These are phyloP conservation scores for Onychorhynchus coronatus DNA, from an alignment of 2,113 vertebrate species.

Conservation along the genomic window DNA sequence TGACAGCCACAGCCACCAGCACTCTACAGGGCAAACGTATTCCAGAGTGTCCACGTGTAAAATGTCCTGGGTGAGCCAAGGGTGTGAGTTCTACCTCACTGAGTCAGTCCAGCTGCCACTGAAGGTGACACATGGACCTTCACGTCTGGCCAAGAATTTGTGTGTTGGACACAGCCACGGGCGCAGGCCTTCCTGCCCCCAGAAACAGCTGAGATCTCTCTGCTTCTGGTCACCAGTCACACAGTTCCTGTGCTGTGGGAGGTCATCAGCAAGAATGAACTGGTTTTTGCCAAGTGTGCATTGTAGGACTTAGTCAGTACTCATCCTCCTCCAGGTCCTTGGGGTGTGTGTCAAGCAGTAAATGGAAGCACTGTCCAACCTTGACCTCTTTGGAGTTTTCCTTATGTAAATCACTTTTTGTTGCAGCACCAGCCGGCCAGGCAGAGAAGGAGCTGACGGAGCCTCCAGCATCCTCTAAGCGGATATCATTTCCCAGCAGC, in stretches of 20 bases:
- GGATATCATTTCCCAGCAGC: constrained; percentile 82
- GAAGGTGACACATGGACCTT: background rate
- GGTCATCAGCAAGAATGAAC: background rate
- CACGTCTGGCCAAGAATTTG: background rate
- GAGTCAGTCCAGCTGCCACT: fast-evolving
- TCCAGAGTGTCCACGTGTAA: background rate
- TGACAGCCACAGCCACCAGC: background rate
- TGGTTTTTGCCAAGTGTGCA: background rate
- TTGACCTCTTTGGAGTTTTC: background rate
- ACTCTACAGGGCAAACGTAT: fast-evolving
- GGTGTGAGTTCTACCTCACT: fast-evolving
- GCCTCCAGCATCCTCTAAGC: constrained; percentile 84
- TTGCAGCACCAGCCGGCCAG: constrained; percentile 81
- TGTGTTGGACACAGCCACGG: background rate
- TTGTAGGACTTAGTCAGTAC: background rate
- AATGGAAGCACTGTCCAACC: background rate
- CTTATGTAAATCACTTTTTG: background rate
- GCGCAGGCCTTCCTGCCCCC: background rate
- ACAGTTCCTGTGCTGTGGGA: background rate
- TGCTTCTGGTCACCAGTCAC: background rate
- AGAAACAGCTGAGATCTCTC: background rate
- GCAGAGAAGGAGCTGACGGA: constrained; percentile 88
- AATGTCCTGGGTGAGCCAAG: background rate
- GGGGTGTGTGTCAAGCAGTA: background rate
- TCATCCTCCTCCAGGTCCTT: background rate